Percentiles rank a stretch among this genome's conserved stretches.
Evolutionary conservation across 2,888 invertebrate species (phyloP).

Genomic region (Malthinus seriepunctatus): DNA sequence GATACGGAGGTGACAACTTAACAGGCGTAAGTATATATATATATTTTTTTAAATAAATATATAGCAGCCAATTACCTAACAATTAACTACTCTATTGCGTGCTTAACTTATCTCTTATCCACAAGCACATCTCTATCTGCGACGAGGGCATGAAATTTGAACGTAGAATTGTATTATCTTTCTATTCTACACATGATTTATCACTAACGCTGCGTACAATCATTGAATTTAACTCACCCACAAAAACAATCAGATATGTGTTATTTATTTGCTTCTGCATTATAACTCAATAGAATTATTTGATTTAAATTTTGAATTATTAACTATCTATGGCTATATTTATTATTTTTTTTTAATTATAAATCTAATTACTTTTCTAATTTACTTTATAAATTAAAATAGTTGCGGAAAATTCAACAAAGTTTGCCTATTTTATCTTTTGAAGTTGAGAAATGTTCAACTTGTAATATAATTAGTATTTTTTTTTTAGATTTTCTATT

Average conservation of each 20-base stretch:
- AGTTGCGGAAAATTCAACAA: too few species aligned
- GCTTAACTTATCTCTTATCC: constrained; percentile 11
- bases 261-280: constrained; percentile 16
- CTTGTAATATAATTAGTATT: too few species aligned
- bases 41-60: background rate
- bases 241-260: constrained; percentile 23
- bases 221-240: constrained; percentile 32
- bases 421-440: too few species aligned
- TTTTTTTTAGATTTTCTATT: too few species aligned
- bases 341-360: background rate
- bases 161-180: constrained; percentile 36
- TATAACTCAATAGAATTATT: constrained; percentile 9
- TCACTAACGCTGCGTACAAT: constrained; percentile 30
- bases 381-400: too few species aligned
- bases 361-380: too few species aligned
- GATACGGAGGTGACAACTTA: too few species aligned
- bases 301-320: constrained; percentile 8
- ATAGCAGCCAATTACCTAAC: constrained; percentile 3
- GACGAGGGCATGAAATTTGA: constrained; percentile 34
- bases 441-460: too few species aligned
- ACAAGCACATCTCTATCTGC: constrained; percentile 21
- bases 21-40: background rate
- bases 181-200: constrained; percentile 37
- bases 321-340: background rate
- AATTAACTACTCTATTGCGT: constrained; percentile 20